Evolutionary conservation across 30 jellyfish, hydroid and myxozoan species (phyloP).

Genomic region (Catostylus mosaicus): DNA sequence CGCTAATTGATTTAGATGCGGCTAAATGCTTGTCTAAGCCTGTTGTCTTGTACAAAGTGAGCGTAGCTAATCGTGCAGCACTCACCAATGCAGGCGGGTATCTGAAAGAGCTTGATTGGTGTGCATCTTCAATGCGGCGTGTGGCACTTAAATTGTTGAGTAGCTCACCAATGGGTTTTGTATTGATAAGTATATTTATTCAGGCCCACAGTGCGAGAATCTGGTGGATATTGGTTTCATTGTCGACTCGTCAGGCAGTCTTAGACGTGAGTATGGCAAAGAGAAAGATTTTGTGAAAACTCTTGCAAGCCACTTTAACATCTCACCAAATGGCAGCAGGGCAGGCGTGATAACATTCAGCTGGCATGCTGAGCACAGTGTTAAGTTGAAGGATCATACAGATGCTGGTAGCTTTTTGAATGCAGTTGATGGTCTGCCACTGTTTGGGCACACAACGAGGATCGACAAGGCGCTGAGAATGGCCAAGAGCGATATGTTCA

Average conservation of each 20-base stretch:
- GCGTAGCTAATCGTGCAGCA: too few relatives aligned
- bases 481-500: constrained; percentile 67
- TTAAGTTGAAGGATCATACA: constrained; percentile 54
- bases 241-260: constrained; percentile 78
- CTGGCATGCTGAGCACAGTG: constrained; percentile 66
- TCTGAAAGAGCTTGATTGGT: too few relatives aligned
- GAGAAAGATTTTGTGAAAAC: constrained; percentile 66
- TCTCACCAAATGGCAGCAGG: constrained; percentile 65
- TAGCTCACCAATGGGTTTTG: too few relatives aligned
- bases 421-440: constrained; percentile 69
- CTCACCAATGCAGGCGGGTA: too few relatives aligned
- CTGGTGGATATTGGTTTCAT: constrained; percentile 68
- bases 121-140: too few relatives aligned
- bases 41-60: too few relatives aligned
- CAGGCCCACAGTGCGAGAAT: constrained; percentile 63
- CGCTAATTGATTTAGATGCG: too few relatives aligned
- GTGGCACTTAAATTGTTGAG: too few relatives aligned
- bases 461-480: constrained; percentile 68
- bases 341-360: constrained; percentile 78
- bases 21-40: too few relatives aligned
- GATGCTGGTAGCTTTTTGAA: constrained; percentile 18
- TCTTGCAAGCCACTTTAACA: constrained; percentile 46
- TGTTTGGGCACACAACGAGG: constrained; percentile 77
- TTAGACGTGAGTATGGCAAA: constrained; percentile 60
- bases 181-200: too few relatives aligned